Base-by-base conservation (phyloP, 1,140 invertebrate genomes). In the Macrosteles quadrilineatus region DNA sequence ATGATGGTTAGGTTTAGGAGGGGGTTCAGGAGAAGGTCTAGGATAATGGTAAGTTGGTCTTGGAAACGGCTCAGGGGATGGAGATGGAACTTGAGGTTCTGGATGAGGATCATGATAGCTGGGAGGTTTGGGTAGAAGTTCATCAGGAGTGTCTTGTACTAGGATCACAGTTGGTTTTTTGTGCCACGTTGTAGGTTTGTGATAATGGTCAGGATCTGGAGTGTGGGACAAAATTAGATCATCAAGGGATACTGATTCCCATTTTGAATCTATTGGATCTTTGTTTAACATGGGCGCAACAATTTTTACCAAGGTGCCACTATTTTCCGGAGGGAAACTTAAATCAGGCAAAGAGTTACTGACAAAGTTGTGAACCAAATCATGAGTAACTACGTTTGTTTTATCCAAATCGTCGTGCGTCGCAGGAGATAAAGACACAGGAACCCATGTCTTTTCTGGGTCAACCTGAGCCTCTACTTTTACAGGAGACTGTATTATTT, bases 91-190 rank as follows among this genome's bases (percentile, higher is more conserved):
- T 36, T 21, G 30, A 62, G 53, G 55, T 27, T 59, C 19, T 23
- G 30, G n/a, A 23, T 17, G 9, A 6, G 53, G 55, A 25, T 62
- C 32, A 21, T 21, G 32, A 4, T 40, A 17, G 21, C 45, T 25
- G 11, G 71, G 67, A 64, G 73, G 73, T 32, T 74, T 74, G 0
- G 73, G 73, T 19, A 74, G 63, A 27, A 68, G 55, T 17, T 68
- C 55, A 19, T 70, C 69, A 47, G 72, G 69, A 45, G 71, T 67
- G 63, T 74, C 73, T 71, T 74, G 68, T 21, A 74, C 64, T n/a
- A 74, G 36, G 29, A 72, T 74, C 11, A 74, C 69, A 59, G 68
- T 50, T n/a, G 71, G 64, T 40, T 45, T 14, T 9, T 21, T 21
- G 36, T 68, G 32, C 23, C 50, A 21, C 36, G 30, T n/a, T 21